Percentiles rank a stretch among this genome's conserved stretches.
These are phyloP conservation scores for Stictocephala bisonia DNA, from an alignment of 2,888 invertebrate genomes.

Conservation along the genomic window DNA sequence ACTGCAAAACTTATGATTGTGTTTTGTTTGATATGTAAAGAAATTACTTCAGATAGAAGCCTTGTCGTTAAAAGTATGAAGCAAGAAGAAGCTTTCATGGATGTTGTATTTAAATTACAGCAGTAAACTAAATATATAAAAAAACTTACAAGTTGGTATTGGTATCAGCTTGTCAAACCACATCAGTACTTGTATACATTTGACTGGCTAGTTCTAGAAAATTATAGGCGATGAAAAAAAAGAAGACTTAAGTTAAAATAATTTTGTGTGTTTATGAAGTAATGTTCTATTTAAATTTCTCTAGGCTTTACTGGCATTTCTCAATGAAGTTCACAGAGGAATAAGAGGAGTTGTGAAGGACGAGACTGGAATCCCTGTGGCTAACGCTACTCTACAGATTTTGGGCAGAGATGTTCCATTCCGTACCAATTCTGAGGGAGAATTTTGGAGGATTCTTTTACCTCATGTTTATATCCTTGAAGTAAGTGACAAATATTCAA, in stretches of 20 bases:
- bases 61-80: too few relatives aligned
- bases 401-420: conserved; percentile 86
- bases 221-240: too few relatives aligned
- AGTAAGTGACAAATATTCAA: conserved; percentile 71
- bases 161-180: too few relatives aligned
- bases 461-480: conserved; percentile 89
- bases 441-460: conserved; percentile 92
- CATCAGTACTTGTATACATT: too few relatives aligned
- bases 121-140: too few relatives aligned
- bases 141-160: too few relatives aligned
- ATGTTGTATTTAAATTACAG: too few relatives aligned
- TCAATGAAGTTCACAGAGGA: conserved; percentile 89
- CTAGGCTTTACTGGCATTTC: conserved; percentile 84
- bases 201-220: too few relatives aligned
- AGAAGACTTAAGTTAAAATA: not conserved
- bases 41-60: too few relatives aligned
- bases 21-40: too few relatives aligned
- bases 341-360: conserved; percentile 90
- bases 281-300: conserved; percentile 45
- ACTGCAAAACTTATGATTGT: too few relatives aligned
- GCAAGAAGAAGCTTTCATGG: too few relatives aligned
- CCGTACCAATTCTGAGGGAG: conserved; percentile 90
- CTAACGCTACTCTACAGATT: conserved; percentile 81
- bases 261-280: conserved; percentile 13
- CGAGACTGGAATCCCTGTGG: conserved; percentile 80